Conservation (phyloP, 2,888 invertebrate genomes). For the Tethea ocularis region DNA sequence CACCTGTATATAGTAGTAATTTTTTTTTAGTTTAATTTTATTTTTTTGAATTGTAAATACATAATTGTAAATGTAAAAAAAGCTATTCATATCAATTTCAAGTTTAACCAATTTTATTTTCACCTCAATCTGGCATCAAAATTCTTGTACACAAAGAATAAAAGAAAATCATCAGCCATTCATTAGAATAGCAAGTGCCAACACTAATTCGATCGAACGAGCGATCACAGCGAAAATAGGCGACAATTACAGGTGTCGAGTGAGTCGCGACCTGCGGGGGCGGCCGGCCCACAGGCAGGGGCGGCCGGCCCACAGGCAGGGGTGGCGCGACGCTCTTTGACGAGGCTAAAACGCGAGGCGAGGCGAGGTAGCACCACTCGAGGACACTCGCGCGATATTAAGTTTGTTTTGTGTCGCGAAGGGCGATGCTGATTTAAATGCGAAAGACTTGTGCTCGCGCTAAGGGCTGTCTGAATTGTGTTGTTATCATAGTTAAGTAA, state of each 20-base stretch:
- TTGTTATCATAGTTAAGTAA: not conserved
- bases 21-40: too few species aligned
- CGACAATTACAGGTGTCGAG: constrained; percentile 57
- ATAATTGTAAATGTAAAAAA: too few species aligned
- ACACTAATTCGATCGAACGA: constrained; percentile 3
- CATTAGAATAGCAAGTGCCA: not conserved
- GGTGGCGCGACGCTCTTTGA: constrained; percentile 13
- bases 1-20: too few species aligned
- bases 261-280: constrained; percentile 42
- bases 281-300: constrained; percentile 13
- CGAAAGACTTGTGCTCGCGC: constrained; percentile 36
- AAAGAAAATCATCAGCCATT: not conserved
- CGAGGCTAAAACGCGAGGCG: not conserved
- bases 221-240: constrained; percentile 29
- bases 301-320: not conserved
- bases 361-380: constrained; percentile 12
- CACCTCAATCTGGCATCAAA: too few species aligned
- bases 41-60: too few species aligned
- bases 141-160: not conserved
- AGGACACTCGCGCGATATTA: constrained; percentile 50
- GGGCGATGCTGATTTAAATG: constrained; percentile 55
- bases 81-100: too few species aligned
- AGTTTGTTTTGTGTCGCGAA: constrained; percentile 60
- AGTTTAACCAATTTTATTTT: too few species aligned
- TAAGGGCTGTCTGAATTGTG: constrained; percentile 2